Percentiles rank a stretch among this genome's conserved stretches.
phyloP scores from a whole-genome alignment of 2,113 vertebrate genomes.

The Notiomystis cincta region DNA sequence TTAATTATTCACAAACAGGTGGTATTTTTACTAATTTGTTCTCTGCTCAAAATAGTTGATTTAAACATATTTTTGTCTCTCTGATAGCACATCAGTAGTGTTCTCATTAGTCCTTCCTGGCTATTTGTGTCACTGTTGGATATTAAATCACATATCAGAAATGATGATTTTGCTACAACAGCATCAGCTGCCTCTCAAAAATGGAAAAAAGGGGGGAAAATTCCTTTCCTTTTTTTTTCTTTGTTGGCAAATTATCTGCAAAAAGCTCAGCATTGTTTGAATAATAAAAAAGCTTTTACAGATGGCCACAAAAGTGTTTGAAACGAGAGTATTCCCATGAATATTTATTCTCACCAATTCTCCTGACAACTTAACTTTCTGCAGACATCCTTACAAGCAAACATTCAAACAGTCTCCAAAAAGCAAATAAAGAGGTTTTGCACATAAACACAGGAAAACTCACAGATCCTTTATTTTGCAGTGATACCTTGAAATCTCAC shows the following conservation, averaged over 20 bases:
- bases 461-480: background rate
- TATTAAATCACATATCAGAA: background rate
- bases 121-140: background rate
- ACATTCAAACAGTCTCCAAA: background rate
- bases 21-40: background rate
- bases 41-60: background rate
- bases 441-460: background rate
- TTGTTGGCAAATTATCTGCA: constrained; percentile 33
- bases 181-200: background rate
- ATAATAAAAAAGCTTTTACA: constrained; percentile 59
- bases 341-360: constrained; percentile 51
- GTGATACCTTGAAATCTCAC: background rate
- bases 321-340: background rate
- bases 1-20: constrained; percentile 32
- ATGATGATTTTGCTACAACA: background rate
- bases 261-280: constrained; percentile 34
- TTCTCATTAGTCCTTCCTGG: background rate
- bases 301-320: background rate
- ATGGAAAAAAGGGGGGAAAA: background rate
- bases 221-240: background rate
- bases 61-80: background rate
- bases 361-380: constrained; percentile 28
- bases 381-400: background rate
- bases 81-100: background rate
- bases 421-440: constrained; percentile 23